These are phyloP conservation scores for Crioceris asparagi DNA, from an alignment of 2,888 invertebrate species.

Conservation along the genomic window DNA sequence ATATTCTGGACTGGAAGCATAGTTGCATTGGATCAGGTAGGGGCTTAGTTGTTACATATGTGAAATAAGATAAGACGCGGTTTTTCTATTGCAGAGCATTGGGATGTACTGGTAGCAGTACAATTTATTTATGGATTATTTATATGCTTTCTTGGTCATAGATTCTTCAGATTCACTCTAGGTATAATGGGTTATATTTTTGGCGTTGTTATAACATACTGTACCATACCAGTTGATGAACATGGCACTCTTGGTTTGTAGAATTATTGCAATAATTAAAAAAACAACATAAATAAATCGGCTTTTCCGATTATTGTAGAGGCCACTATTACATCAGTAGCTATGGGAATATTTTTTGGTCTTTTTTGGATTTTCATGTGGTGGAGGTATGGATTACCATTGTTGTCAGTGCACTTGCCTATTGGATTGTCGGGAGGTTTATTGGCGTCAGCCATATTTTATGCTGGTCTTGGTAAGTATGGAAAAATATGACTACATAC, in stretches of 20 bases:
- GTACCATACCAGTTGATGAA: conserved; percentile 24
- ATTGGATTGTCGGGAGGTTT: conserved; percentile 52
- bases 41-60: neutral
- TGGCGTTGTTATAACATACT: conserved; percentile 46
- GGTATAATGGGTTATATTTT: conserved; percentile 49
- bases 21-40: conserved; percentile 47
- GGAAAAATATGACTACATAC: neutral
- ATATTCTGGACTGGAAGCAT: conserved; percentile 37
- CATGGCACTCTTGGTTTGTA: too few relatives aligned
- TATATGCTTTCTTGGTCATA: conserved; percentile 52
- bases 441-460: conserved; percentile 38
- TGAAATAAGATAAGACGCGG: neutral
- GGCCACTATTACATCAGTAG: too few relatives aligned
- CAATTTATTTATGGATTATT: conserved; percentile 51
- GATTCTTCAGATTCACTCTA: conserved; percentile 50
- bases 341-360: conserved; percentile 49
- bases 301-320: too few relatives aligned
- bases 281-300: neutral
- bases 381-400: conserved; percentile 51
- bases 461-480: conserved; percentile 23
- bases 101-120: conserved; percentile 43
- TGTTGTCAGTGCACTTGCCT: conserved; percentile 48
- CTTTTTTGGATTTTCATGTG: conserved; percentile 51
- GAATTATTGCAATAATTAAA: too few relatives aligned
- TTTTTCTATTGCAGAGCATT: conserved; percentile 39